These are phyloP conservation scores for Phengaris arion DNA, from an alignment of 2,888 invertebrate genomes.

Conservation along the genomic window DNA sequence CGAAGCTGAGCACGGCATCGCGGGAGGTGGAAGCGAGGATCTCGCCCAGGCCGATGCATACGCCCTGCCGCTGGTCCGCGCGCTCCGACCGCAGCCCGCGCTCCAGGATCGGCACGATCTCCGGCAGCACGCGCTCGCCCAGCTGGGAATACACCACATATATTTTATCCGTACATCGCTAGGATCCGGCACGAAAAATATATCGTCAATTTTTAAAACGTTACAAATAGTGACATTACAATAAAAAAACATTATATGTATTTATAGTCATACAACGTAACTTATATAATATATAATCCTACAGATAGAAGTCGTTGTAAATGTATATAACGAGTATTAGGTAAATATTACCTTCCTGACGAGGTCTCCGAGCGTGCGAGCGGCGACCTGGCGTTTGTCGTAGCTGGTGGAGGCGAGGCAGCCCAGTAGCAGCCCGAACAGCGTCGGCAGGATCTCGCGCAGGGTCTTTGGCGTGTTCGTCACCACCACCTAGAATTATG, in stretches of 20 bases:
- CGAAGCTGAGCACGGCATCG: constrained; percentile 91
- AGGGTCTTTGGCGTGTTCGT: constrained; percentile 98
- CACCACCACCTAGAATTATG: constrained; percentile 86
- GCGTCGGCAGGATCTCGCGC: constrained; percentile 95
- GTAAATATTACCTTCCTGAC: constrained; percentile 85
- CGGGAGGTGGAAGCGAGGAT: constrained; percentile 97
- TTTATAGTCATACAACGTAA: too few relatives aligned
- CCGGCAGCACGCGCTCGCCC: constrained; percentile 97
- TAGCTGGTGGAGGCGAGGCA: constrained; percentile 97
- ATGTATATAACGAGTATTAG: neutral
- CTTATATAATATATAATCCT: too few relatives aligned
- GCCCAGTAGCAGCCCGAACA: constrained; percentile 94
- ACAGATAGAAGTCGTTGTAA: too few relatives aligned
- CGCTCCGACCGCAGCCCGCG: constrained; percentile 94
- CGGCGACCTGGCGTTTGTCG: constrained; percentile 97
- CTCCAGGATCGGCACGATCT: constrained; percentile 98
- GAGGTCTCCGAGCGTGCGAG: constrained; percentile 96
- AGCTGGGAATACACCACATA: constrained; percentile 62
- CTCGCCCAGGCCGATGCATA: constrained; percentile 98
- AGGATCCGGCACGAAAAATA: too few relatives aligned
- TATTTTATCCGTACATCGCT: neutral
- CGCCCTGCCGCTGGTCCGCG: constrained; percentile 97
- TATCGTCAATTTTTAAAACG: too few relatives aligned
- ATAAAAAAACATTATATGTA: too few relatives aligned
- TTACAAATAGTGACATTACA: too few relatives aligned